A percentile compares a stretch with the other conserved stretches of the same genome.
Evolutionary conservation across 2,797 vertebrate genomes (phyloP).

Genomic region (Eulemur albifrons): DNA sequence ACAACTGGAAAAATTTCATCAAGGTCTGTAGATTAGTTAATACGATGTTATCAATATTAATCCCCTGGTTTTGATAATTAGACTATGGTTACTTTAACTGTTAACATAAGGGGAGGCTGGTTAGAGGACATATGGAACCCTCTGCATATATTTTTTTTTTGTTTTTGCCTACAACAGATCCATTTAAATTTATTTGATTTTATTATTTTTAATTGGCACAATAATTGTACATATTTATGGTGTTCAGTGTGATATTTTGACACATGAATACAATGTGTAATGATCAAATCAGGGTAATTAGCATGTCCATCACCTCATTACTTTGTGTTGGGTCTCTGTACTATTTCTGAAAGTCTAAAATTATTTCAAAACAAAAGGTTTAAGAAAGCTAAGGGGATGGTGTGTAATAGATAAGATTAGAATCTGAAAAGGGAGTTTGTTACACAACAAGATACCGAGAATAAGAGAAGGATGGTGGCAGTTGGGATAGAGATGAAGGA

Average conservation of each 20-base stretch:
- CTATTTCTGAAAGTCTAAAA: neutral
- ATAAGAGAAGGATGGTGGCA: neutral
- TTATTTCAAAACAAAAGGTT: conserved; percentile 2
- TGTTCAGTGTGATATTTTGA: neutral
- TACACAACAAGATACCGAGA: neutral
- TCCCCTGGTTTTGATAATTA: neutral
- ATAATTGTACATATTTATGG: neutral
- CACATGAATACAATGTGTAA: neutral
- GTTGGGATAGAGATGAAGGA: neutral
- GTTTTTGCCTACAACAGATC: neutral
- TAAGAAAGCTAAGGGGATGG: neutral
- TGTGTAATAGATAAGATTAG: neutral
- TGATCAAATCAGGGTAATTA: neutral
- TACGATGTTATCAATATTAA: neutral
- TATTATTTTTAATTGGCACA: neutral
- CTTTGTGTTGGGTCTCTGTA: neutral
- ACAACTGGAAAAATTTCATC: neutral
- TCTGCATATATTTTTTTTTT: neutral
- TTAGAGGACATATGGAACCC: neutral
- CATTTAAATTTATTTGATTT: neutral
- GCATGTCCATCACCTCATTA: neutral
- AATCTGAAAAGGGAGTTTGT: neutral
- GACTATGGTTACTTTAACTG: neutral
- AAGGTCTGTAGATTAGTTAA: neutral
- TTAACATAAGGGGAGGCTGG: neutral